A percentile compares a stretch with the other conserved stretches of the same genome.
Evolutionary conservation across 2,113 vertebrate species (phyloP).

Genomic region (Mormoops blainvillei): DNA sequence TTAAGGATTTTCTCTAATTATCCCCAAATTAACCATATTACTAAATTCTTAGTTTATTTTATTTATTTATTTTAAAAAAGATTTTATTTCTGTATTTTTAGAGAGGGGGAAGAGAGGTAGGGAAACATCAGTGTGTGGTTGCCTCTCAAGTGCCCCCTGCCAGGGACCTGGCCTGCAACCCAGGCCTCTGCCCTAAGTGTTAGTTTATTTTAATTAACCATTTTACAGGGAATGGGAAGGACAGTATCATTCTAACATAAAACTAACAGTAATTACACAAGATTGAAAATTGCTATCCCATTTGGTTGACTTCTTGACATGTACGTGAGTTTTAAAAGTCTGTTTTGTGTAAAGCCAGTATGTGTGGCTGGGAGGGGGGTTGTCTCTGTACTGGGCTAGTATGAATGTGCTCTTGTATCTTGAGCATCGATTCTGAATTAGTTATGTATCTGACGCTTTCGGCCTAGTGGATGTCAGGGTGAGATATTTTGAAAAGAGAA

Average conservation of each 20-base stretch:
- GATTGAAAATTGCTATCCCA: background rate
- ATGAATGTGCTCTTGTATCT: background rate
- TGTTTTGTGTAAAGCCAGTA: background rate
- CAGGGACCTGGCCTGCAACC: no score
- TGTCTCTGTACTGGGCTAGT: background rate
- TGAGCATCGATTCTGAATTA: background rate
- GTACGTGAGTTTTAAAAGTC: background rate
- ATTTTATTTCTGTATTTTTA: no score
- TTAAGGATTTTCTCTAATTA: slow-evolving; percentile 1
- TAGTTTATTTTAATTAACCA: slow-evolving; percentile 16
- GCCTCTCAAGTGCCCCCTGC: no score
- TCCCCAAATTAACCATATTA: background rate
- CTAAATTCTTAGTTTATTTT: background rate
- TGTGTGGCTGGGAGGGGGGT: background rate
- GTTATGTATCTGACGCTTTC: background rate
- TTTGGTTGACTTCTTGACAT: background rate
- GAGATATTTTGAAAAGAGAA: background rate
- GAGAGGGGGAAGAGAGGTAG: no score
- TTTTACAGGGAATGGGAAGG: background rate
- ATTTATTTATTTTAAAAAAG: background rate
- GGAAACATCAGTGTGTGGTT: no score
- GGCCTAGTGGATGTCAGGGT: no score
- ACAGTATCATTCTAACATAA: background rate
- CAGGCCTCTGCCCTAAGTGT: no score
- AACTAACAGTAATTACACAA: background rate